These are phyloP conservation scores for Meles meles DNA, from an alignment of 2,113 vertebrate species.

Conservation along the genomic window DNA sequence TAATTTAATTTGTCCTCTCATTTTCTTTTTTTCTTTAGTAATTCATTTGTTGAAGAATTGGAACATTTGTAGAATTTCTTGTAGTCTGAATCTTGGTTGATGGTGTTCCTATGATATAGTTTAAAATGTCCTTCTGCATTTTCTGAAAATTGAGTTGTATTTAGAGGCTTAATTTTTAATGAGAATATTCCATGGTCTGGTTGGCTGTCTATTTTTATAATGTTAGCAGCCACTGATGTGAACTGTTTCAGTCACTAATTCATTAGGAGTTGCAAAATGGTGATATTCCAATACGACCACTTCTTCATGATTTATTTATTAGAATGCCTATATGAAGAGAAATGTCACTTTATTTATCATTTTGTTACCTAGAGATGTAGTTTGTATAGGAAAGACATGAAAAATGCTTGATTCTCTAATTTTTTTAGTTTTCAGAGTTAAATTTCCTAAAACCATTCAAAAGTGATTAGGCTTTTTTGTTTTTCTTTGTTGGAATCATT, in stretches of 20 bases:
- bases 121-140: not conserved
- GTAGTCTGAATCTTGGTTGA: not conserved
- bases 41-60: not conserved
- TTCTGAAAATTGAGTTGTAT: not conserved
- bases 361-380: not conserved
- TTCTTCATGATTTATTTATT: constrained; percentile 18
- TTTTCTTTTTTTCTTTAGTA: not conserved
- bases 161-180: not conserved
- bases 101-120: not conserved
- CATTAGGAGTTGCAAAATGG: not conserved
- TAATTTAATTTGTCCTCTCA: not conserved
- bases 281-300: not conserved
- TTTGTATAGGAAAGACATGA: not conserved
- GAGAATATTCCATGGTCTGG: not conserved
- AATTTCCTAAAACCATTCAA: not conserved
- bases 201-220: not conserved
- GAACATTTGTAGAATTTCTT: not conserved
- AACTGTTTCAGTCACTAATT: not conserved
- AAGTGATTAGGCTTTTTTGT: not conserved
- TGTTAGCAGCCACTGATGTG: not conserved
- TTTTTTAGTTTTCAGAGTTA: not conserved
- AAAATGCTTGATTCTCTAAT: not conserved
- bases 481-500: not conserved
- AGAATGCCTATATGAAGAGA: not conserved
- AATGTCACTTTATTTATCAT: not conserved